Percentiles rank a stretch among this genome's conserved stretches.
These are phyloP conservation scores for Ornithoptera alexandrae DNA, from an alignment of 2,888 invertebrate species.

Conservation along the genomic window DNA sequence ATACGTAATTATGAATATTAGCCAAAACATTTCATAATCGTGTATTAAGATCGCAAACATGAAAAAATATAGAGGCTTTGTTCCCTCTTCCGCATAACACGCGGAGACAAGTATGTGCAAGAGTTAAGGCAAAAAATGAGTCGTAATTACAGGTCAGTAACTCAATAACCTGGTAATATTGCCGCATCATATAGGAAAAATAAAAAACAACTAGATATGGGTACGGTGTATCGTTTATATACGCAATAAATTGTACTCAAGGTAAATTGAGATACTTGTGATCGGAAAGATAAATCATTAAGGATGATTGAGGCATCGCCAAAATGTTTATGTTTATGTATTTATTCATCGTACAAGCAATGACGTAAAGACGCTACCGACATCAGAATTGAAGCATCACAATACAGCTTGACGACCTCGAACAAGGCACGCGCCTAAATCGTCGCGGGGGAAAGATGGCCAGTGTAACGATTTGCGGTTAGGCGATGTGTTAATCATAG, in stretches of 20 bases:
- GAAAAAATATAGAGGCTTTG: too few relatives aligned
- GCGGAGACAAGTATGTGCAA: too few relatives aligned
- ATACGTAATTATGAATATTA: too few relatives aligned
- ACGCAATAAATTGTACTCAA: conserved; percentile 22
- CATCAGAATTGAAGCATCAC: conserved; percentile 29
- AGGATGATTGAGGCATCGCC: conserved; percentile 23
- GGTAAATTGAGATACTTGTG: conserved; percentile 3
- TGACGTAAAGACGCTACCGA: conserved; percentile 19
- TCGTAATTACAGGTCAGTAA: background rate
- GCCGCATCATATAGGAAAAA: background rate
- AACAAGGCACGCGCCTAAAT: conserved; percentile 11
- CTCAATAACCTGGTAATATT: background rate
- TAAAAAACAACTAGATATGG: background rate
- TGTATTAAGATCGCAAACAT: too few relatives aligned
- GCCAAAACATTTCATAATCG: too few relatives aligned
- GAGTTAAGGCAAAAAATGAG: background rate
- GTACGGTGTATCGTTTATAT: background rate
- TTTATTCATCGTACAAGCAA: conserved; percentile 22
- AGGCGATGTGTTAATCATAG: conserved; percentile 15
- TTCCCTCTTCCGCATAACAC: too few relatives aligned
- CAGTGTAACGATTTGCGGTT: conserved; percentile 20
- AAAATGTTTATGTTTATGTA: conserved; percentile 28
- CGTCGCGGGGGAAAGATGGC: conserved; percentile 21
- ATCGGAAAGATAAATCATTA: conserved; percentile 19
- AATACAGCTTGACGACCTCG: conserved; percentile 20